Conservation (phyloP, 2,113 vertebrate genomes). For the Pheucticus melanocephalus region DNA sequence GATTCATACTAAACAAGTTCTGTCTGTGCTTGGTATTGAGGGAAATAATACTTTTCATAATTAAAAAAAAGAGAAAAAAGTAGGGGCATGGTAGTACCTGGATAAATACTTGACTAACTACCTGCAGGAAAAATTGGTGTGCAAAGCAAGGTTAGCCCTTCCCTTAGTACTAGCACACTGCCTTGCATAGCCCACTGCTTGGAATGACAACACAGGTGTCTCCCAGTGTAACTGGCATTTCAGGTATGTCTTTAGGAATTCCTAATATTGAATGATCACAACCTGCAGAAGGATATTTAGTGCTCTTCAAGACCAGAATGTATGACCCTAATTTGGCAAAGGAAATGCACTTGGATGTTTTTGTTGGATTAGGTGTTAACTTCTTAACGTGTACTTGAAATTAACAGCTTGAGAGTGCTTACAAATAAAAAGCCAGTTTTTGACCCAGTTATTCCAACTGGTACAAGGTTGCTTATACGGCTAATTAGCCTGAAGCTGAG, state of each 20-base stretch:
- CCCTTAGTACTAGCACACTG: background rate
- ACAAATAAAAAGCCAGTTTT: background rate
- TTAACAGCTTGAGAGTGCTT: background rate
- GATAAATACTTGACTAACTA: background rate
- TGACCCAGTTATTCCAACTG: background rate
- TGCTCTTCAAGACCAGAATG: background rate
- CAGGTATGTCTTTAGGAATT: background rate
- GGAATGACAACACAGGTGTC: background rate
- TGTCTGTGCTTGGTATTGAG: background rate
- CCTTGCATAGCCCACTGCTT: background rate
- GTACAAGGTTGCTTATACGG: background rate
- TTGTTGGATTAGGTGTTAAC: background rate
- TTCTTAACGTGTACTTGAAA: background rate
- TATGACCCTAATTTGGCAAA: background rate
- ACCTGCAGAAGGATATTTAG: background rate
- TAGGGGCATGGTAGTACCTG: background rate
- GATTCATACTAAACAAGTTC: background rate
- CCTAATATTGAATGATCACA: background rate
- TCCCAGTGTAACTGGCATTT: background rate
- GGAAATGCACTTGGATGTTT: background rate
- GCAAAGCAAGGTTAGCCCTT: background rate
- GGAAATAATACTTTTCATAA: background rate
- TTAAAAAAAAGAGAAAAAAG: background rate
- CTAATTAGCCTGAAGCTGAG: background rate
- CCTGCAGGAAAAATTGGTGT: background rate